A percentile compares a stretch with the other conserved stretches of the same genome.
These are phyloP conservation scores for Odontomyia ornata DNA, from an alignment of 2,888 invertebrate species.

Conservation along the genomic window DNA sequence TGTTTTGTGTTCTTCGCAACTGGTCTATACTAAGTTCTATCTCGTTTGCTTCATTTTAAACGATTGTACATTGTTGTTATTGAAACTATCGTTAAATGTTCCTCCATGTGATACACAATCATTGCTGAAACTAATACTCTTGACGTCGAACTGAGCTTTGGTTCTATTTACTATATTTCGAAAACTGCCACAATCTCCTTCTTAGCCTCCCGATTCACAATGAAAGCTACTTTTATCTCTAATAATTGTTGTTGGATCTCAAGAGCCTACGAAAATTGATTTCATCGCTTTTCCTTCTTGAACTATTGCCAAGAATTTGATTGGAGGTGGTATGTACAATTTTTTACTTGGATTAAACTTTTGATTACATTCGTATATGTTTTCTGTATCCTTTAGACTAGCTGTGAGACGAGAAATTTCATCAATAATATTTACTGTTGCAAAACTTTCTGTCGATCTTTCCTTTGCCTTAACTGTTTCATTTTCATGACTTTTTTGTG, in stretches of 20 bases:
- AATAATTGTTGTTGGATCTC: slow-evolving; percentile 67
- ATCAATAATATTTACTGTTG: slow-evolving; percentile 55
- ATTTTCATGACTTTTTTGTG: slow-evolving; percentile 69
- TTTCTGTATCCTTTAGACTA: slow-evolving; percentile 69
- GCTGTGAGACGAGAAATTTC: slow-evolving; percentile 58
- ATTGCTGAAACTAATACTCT: slow-evolving; percentile 70
- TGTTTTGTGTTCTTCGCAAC: slow-evolving; percentile 69
- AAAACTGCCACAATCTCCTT: slow-evolving; percentile 73
- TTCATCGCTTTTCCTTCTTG: slow-evolving; percentile 67
- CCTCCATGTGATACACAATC: slow-evolving; percentile 78
- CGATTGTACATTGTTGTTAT: slow-evolving; percentile 55
- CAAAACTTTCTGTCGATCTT: slow-evolving; percentile 65
- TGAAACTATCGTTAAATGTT: slow-evolving; percentile 55
- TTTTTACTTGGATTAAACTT: slow-evolving; percentile 63
- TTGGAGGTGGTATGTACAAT: slow-evolving; percentile 65
- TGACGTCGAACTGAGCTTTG: slow-evolving; percentile 67
- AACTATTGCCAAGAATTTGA: slow-evolving; percentile 70
- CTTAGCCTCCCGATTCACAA: slow-evolving; percentile 81
- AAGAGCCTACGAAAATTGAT: slow-evolving; percentile 59
- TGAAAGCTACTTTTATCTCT: slow-evolving; percentile 80
- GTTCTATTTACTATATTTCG: slow-evolving; percentile 61
- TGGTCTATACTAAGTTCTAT: slow-evolving; percentile 70
- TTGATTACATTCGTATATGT: slow-evolving; percentile 73
- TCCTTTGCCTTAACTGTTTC: slow-evolving; percentile 67
- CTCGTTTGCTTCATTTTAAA: slow-evolving; percentile 65